Conservation (phyloP, 1,140 invertebrate genomes). For the Bactericera cockerelli region DNA sequence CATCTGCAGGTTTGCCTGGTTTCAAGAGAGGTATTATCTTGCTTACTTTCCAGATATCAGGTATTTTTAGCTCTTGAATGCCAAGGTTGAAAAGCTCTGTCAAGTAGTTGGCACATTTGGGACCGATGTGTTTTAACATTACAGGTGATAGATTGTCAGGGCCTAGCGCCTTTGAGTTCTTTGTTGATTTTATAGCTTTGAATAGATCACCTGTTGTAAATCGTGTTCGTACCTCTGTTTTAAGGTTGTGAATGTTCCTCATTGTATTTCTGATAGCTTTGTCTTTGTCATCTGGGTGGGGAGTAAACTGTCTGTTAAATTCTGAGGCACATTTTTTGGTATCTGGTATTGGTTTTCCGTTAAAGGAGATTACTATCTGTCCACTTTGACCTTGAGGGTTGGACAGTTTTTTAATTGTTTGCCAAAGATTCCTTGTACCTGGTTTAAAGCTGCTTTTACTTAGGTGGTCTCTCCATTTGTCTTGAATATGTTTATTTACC, state of each 20-base stretch:
- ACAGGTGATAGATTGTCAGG: not conserved
- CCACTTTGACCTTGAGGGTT: not conserved
- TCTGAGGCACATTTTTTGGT: slow-evolving; percentile 1
- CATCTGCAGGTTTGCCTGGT: not conserved
- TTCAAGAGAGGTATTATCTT: not conserved
- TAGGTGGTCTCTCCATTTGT: not conserved
- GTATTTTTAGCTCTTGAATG: not conserved
- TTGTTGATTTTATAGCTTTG: not conserved
- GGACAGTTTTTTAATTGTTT: not conserved
- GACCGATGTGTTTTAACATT: slow-evolving; percentile 1
- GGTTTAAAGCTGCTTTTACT: slow-evolving; percentile 7
- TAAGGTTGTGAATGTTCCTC: not conserved
- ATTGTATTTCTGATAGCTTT: slow-evolving; percentile 2
- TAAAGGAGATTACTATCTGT: not conserved
- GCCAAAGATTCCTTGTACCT: not conserved
- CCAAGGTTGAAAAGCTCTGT: not conserved
- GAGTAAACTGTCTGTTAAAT: slow-evolving; percentile 1
- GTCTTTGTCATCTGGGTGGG: not conserved
- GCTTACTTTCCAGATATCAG: not conserved
- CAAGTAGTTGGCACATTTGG: not conserved
- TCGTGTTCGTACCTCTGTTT: not conserved
- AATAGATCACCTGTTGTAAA: not conserved
- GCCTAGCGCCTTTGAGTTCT: not conserved
- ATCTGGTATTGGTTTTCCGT: not conserved
- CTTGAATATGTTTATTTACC: not conserved